These are phyloP conservation scores for Brachionus asplanchnoidis DNA, from an alignment of 1,140 invertebrate genomes.

Conservation along the genomic window DNA sequence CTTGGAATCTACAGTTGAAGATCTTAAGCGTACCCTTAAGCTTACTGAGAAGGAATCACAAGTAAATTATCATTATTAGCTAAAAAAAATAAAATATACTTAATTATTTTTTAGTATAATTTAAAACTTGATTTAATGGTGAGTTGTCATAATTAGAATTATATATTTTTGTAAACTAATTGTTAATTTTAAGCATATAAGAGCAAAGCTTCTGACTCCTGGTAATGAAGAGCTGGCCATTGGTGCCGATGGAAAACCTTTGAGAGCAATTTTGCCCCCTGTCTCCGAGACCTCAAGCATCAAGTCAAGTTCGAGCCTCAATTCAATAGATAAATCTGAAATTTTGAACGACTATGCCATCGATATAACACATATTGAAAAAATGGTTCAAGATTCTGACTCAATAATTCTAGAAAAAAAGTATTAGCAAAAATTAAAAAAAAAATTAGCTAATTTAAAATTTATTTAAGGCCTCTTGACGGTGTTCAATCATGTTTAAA, in stretches of 20 bases:
- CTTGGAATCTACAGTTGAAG: conserved; percentile 20
- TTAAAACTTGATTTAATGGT: conserved; percentile 40
- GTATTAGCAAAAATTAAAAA: not conserved
- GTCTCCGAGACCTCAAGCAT: not conserved
- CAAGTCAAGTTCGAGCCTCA: not conserved
- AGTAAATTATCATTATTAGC: not conserved
- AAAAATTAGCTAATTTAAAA: not conserved
- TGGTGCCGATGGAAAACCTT: conserved; percentile 5
- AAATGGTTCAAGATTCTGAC: conserved; percentile 40
- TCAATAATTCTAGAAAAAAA: conserved; percentile 18
- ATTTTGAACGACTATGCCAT: conserved; percentile 27
- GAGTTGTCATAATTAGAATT: not conserved
- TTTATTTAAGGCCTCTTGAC: not conserved
- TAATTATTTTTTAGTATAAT: conserved; percentile 22
- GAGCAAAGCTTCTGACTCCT: conserved; percentile 11
- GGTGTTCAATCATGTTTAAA: conserved; percentile 36
- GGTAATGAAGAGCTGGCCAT: not conserved
- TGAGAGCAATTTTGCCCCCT: conserved; percentile 30
- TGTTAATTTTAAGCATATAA: not conserved
- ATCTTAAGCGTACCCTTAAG: conserved; percentile 25
- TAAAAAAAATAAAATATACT: not conserved
- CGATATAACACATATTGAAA: conserved; percentile 41
- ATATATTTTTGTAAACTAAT: not conserved
- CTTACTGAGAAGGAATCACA: conserved; percentile 40
- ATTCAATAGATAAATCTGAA: not conserved